phyloP scores from a whole-genome alignment of 1,140 invertebrate genomes.

The Procambarus clarkii region DNA sequence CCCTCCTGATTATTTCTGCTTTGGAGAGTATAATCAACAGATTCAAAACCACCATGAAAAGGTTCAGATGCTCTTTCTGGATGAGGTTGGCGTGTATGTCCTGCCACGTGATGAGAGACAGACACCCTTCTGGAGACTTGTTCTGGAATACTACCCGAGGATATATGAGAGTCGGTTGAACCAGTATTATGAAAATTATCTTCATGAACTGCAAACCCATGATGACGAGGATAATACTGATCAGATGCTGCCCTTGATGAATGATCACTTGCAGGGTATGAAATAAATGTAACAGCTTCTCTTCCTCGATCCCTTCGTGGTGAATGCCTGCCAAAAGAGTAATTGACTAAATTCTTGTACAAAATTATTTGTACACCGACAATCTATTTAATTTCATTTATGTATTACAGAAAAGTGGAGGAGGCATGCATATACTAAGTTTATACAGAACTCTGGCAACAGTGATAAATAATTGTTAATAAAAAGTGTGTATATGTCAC shows the following conservation, averaged over 20 bases:
- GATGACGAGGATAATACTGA: neutral
- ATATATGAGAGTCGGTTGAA: neutral
- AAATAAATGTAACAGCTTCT: neutral
- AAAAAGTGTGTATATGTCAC: no score
- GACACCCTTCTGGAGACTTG: neutral
- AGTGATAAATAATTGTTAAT: no score
- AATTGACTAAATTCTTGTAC: no score
- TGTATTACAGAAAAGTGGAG: no score
- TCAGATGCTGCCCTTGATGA: neutral
- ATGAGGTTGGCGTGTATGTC: neutral
- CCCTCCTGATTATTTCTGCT: neutral
- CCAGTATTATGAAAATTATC: neutral
- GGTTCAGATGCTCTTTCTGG: neutral
- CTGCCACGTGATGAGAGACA: neutral
- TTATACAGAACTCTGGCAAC: no score
- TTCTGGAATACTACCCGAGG: neutral
- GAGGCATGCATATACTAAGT: no score
- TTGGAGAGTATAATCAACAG: neutral
- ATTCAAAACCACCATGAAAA: neutral
- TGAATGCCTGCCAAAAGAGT: neutral
- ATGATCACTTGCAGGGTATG: neutral
- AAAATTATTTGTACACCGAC: no score
- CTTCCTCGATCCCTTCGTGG: neutral
- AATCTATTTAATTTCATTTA: no score
- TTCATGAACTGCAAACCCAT: neutral